A percentile compares a stretch with the other conserved stretches of the same genome.
Evolutionary conservation across 2,113 vertebrate species (phyloP).

Genomic region (Apteryx owenii): DNA sequence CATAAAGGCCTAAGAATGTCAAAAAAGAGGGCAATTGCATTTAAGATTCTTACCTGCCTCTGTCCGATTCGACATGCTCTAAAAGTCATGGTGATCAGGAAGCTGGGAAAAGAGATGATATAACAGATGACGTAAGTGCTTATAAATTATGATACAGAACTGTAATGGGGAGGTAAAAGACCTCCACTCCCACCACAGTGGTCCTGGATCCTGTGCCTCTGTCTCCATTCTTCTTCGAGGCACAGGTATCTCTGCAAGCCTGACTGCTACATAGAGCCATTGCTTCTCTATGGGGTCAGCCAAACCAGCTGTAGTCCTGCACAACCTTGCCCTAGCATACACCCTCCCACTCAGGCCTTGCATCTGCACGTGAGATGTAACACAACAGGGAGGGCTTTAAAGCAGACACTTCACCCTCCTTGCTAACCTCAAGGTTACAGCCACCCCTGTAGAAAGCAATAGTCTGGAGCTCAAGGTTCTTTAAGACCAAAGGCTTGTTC

Average conservation of each 20-base stretch:
- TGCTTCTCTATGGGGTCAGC: not conserved
- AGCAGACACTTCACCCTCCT: not conserved
- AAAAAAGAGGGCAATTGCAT: not conserved
- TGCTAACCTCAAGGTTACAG: not conserved
- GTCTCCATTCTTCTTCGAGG: not conserved
- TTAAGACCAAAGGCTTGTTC: not conserved
- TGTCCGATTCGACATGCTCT: not conserved
- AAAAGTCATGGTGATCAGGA: not conserved
- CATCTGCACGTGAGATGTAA: not conserved
- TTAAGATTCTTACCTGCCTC: not conserved
- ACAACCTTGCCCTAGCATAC: not conserved
- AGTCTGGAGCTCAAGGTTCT: not conserved
- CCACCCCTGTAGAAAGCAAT: not conserved
- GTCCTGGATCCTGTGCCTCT: not conserved
- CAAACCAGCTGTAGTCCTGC: not conserved
- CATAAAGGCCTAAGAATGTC: fast-evolving
- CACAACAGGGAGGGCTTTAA: not conserved
- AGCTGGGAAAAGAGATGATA: not conserved
- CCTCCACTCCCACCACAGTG: not conserved
- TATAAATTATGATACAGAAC: not conserved
- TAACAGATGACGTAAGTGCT: not conserved
- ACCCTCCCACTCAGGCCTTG: not conserved
- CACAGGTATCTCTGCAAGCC: not conserved
- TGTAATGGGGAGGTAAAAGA: not conserved
- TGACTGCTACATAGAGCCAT: fast-evolving